phyloP scores from a whole-genome alignment of 2,888 invertebrate genomes.

The Eristalis pertinax region DNA sequence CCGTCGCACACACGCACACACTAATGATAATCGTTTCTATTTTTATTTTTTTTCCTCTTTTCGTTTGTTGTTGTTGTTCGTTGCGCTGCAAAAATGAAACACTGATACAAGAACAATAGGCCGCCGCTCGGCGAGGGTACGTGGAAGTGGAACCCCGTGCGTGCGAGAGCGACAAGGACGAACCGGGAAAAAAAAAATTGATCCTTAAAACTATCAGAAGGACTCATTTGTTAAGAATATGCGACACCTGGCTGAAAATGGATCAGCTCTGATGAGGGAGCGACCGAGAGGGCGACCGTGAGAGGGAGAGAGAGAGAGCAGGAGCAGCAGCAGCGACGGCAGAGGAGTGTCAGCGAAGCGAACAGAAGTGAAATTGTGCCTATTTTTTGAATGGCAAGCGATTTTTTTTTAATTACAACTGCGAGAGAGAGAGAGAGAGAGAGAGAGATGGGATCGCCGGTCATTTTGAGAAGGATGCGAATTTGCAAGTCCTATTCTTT shows the following conservation, averaged over 20 bases:
- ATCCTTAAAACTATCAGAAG: slow-evolving; percentile 41
- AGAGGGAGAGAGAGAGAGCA: neutral
- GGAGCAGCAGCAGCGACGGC: no score
- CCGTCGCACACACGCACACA: neutral
- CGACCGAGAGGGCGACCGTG: neutral
- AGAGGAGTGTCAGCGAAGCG: no score
- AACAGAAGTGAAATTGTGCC: no score
- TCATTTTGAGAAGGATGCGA: neutral
- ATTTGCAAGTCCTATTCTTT: no score
- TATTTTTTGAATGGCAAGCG: no score
- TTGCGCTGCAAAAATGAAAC: neutral
- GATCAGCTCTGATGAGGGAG: slow-evolving; percentile 1
- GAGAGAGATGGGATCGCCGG: neutral
- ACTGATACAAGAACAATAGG: slow-evolving; percentile 23
- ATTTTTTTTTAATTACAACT: no score
- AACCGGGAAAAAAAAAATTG: neutral
- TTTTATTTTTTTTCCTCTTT: neutral
- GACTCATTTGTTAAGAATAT: slow-evolving; percentile 62
- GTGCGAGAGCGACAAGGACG: neutral
- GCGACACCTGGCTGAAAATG: slow-evolving; percentile 58
- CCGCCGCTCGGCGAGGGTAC: slow-evolving; percentile 27
- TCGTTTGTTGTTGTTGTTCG: neutral
- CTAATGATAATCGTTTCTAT: slow-evolving; percentile 53
- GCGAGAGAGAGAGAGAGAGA: neutral
- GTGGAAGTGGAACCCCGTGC: neutral